Evolutionary conservation across 2,113 vertebrate species (phyloP).

Genomic region (Aegypius monachus): DNA sequence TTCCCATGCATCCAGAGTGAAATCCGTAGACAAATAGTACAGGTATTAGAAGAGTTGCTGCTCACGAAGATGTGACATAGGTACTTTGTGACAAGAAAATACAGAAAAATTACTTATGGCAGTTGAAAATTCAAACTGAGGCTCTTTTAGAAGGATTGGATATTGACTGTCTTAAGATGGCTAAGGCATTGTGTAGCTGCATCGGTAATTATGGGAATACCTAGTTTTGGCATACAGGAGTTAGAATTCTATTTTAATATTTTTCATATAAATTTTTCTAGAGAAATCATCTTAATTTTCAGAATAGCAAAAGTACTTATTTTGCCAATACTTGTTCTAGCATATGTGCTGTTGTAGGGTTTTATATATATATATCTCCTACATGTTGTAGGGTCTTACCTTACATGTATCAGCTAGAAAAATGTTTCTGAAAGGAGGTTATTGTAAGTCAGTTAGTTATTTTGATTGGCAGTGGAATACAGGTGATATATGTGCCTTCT

Average conservation of each 20-base stretch:
- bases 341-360: neutral
- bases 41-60: neutral
- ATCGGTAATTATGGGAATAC: rapidly evolving
- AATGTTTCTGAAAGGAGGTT: neutral
- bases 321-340: neutral
- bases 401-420: rapidly evolving
- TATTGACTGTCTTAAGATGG: neutral
- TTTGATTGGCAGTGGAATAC: rapidly evolving
- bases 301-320: neutral
- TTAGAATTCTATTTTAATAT: neutral
- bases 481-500: neutral
- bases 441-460: neutral
- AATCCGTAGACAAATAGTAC: rapidly evolving
- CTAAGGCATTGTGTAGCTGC: neutral
- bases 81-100: neutral
- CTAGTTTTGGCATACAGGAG: neutral
- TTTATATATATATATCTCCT: rapidly evolving
- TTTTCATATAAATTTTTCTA: neutral
- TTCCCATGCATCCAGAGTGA: rapidly evolving
- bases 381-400: rapidly evolving
- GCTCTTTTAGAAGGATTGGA: neutral
- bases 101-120: neutral
- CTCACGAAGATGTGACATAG: rapidly evolving
- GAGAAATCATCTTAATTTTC: neutral
- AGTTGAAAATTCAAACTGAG: neutral